Conservation (phyloP, 2,797 vertebrate genomes). For the Sebastolobus alascanus region DNA sequence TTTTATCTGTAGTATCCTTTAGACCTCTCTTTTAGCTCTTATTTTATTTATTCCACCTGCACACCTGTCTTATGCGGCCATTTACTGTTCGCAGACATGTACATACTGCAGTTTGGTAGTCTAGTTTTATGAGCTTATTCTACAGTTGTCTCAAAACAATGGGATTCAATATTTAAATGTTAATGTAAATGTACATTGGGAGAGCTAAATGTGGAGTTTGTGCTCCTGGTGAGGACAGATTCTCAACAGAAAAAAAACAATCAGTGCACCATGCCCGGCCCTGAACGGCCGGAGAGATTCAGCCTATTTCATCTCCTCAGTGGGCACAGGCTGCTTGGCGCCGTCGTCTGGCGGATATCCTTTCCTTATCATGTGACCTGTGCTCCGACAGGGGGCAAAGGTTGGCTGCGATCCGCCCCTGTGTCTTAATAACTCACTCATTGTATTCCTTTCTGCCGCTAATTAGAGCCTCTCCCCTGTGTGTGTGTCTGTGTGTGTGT, state of each 20-base stretch:
- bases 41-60: not conserved
- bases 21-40: not conserved
- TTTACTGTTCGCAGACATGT: not conserved
- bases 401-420: slow-evolving; percentile 85
- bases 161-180: not conserved
- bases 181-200: not conserved
- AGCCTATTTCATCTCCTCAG: slow-evolving; percentile 71
- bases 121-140: not conserved
- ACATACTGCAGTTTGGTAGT: not conserved
- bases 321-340: slow-evolving; percentile 89
- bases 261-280: slow-evolving; percentile 46
- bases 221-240: slow-evolving; percentile 14
- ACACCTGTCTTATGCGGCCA: not conserved
- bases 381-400: slow-evolving; percentile 81
- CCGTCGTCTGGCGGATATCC: slow-evolving; percentile 84
- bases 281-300: slow-evolving; percentile 53
- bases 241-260: slow-evolving; percentile 33
- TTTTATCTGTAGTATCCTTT: slow-evolving; percentile 9
- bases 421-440: slow-evolving; percentile 94
- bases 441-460: slow-evolving; percentile 88
- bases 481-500: slow-evolving; percentile 38
- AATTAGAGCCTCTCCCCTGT: slow-evolving; percentile 87
- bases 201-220: slow-evolving; percentile 34
- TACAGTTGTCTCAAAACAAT: not conserved
- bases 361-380: slow-evolving; percentile 82